Conservation (phyloP, 2,113 vertebrate species). For the Chamaetylas fuelleborni region DNA sequence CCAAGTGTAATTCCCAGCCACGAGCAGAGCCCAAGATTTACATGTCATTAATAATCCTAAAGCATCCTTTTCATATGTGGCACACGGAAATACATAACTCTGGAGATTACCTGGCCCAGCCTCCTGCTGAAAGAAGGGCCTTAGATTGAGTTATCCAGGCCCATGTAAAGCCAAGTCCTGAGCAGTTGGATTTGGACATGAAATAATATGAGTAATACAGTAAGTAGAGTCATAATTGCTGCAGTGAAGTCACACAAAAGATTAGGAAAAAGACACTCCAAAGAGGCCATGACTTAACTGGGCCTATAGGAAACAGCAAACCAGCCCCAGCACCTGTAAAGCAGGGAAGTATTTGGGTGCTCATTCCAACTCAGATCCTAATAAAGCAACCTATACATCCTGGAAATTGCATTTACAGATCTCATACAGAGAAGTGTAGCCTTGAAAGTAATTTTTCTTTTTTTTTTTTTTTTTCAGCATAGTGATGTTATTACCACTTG, state of each 20-base stretch:
- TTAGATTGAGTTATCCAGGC: neutral
- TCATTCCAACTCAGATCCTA: neutral
- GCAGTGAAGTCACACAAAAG: neutral
- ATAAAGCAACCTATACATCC: neutral
- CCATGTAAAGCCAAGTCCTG: neutral
- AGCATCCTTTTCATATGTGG: neutral
- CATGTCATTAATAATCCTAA: slow-evolving; percentile 8
- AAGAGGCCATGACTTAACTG: neutral
- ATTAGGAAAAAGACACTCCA: neutral
- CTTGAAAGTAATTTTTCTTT: neutral
- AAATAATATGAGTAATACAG: neutral
- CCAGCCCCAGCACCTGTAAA: neutral
- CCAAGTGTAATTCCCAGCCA: neutral
- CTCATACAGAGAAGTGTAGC: neutral
- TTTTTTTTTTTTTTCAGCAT: neutral
- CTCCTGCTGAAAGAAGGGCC: neutral
- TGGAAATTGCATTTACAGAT: slow-evolving; percentile 25
- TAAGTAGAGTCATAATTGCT: neutral
- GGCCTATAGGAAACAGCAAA: neutral
- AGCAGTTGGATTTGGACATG: neutral
- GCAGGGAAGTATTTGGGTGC: neutral
- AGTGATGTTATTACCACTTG: slow-evolving; percentile 32
- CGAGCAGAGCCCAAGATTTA: neutral
- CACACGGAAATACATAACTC: neutral
- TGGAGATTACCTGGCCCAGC: slow-evolving; percentile 11